These are phyloP conservation scores for Hippopotamyrus pictus DNA, from an alignment of 2,797 vertebrate genomes.

Conservation along the genomic window DNA sequence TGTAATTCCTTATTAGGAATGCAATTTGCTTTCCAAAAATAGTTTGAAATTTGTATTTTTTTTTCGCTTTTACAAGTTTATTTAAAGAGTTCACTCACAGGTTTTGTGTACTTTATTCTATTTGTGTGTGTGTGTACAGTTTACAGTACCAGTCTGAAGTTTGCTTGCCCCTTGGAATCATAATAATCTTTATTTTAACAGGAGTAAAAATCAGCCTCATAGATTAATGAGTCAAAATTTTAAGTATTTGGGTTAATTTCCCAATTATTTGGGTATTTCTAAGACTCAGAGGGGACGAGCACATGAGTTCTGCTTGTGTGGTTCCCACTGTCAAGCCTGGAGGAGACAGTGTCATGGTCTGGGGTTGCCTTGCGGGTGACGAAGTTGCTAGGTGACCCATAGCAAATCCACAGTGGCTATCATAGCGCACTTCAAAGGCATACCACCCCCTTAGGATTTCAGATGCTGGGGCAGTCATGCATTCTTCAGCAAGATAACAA, in stretches of 20 bases:
- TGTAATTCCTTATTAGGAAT: constrained; percentile 4
- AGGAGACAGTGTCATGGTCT: neutral
- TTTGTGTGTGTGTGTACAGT: neutral
- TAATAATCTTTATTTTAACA: neutral
- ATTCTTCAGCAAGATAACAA: neutral
- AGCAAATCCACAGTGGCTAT: neutral
- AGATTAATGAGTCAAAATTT: neutral
- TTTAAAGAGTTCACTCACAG: neutral
- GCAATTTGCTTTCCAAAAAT: neutral
- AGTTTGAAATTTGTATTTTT: neutral
- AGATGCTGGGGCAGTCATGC: neutral
- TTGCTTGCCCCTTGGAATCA: neutral
- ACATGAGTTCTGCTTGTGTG: neutral
- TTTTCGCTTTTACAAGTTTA: neutral
- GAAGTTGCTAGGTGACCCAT: neutral
- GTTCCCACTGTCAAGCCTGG: neutral
- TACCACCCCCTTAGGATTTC: neutral
- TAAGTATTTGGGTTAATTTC: neutral
- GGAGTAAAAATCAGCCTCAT: neutral
- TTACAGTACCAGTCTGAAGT: neutral
- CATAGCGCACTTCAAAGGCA: neutral
- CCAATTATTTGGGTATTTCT: neutral
- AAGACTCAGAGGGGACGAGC: neutral
- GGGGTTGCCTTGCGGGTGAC: neutral
- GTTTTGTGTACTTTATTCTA: neutral